These are phyloP conservation scores for Oscheius myriophilus DNA, from an alignment of 2,888 invertebrate genomes.

Conservation along the genomic window DNA sequence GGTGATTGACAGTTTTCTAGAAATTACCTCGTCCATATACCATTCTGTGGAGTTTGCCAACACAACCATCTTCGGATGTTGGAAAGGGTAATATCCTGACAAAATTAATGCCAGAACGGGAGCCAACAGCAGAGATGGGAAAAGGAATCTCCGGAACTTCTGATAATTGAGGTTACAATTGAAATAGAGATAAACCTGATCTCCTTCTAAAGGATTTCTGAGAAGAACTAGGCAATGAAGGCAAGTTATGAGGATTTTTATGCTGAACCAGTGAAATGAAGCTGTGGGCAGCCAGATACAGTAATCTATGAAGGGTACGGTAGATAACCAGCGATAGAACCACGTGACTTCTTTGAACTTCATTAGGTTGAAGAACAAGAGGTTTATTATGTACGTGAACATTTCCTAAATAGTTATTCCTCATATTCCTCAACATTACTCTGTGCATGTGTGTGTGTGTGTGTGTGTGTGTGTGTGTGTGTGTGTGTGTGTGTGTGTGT, in stretches of 20 bases:
- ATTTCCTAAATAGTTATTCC: neutral
- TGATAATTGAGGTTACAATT: neutral
- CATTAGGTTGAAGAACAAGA: conserved; percentile 1
- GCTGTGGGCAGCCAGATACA: conserved; percentile 2
- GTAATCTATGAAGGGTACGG: neutral
- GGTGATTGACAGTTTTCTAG: too few relatives aligned
- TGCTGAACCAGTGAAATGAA: neutral
- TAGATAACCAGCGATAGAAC: neutral
- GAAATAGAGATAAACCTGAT: neutral
- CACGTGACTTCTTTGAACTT: conserved; percentile 1
- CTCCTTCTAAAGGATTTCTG: conserved; percentile 16
- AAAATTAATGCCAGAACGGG: neutral
- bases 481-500: too few relatives aligned
- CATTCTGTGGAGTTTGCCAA: neutral
- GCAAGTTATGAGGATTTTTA: neutral
- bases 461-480: too few relatives aligned
- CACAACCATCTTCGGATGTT: neutral
- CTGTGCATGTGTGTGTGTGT: too few relatives aligned
- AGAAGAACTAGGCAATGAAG: conserved; percentile 11
- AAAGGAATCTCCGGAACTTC: conserved; percentile 9
- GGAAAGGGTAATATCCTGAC: conserved; percentile 7
- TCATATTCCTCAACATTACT: too few relatives aligned
- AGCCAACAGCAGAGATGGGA: neutral
- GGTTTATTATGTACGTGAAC: neutral
- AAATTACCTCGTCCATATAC: conserved; percentile 13